Evolutionary conservation across 2,888 invertebrate species (phyloP).

Genomic region (Zelleria hepariella): DNA sequence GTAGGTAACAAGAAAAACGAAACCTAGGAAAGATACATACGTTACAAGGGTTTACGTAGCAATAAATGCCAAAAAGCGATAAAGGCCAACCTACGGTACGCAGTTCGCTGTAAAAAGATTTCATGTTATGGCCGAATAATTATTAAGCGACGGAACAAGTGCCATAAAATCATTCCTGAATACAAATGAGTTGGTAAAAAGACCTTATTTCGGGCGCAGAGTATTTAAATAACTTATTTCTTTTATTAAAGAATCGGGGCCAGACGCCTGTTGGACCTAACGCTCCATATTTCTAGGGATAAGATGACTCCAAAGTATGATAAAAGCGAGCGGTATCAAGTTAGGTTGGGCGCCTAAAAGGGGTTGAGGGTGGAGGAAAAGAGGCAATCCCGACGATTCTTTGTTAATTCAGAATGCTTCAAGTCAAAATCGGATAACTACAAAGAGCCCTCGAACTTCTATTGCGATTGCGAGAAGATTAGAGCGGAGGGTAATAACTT

Average conservation of each 20-base stretch:
- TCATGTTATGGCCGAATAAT: conserved; percentile 1
- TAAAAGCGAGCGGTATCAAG: neutral
- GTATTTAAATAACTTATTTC: neutral
- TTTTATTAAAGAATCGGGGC: neutral
- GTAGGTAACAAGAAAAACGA: neutral
- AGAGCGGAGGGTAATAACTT: neutral
- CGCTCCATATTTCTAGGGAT: neutral
- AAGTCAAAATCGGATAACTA: neutral
- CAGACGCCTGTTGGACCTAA: neutral
- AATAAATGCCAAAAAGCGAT: neutral
- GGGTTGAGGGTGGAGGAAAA: neutral
- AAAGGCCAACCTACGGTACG: neutral
- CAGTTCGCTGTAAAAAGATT: neutral
- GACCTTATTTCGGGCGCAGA: neutral
- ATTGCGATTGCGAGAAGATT: neutral
- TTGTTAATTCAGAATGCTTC: neutral
- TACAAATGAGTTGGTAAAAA: neutral
- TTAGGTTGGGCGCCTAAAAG: neutral
- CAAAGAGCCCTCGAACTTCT: neutral
- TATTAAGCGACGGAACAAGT: neutral
- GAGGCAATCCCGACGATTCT: neutral
- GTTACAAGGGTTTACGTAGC: neutral
- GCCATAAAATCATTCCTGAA: neutral
- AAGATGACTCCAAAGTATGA: neutral
- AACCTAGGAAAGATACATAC: neutral